A percentile compares a stretch with the other conserved stretches of the same genome.
Conservation (phyloP, 1,140 invertebrate species). For the Drosophila insularis region DNA sequence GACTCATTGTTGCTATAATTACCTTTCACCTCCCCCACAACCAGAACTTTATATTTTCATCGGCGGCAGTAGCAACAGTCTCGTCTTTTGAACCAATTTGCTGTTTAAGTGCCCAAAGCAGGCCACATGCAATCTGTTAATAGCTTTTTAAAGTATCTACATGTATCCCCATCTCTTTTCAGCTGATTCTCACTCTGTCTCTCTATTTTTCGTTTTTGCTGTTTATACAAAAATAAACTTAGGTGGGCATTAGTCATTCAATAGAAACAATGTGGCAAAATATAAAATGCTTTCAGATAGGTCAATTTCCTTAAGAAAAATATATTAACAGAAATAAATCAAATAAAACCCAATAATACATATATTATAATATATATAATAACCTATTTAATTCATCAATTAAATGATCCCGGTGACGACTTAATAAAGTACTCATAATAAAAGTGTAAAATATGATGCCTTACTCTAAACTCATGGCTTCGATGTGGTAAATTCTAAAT, state of each 20-base stretch:
- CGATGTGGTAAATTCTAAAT: too few species aligned
- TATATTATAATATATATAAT: too few species aligned
- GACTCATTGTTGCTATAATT: slow-evolving; percentile 10
- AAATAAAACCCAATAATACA: too few species aligned
- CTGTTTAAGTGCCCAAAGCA: slow-evolving; percentile 10
- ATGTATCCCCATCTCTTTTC: background rate
- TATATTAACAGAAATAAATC: background rate
- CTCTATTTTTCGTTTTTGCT: background rate
- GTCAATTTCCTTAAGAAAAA: background rate
- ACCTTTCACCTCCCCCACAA: background rate
- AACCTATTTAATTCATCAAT: too few species aligned
- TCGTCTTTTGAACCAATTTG: slow-evolving; percentile 6
- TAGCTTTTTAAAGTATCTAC: slow-evolving; percentile 10
- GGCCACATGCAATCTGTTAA: slow-evolving; percentile 10
- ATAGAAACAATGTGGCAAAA: slow-evolving; percentile 1
- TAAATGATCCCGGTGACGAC: too few species aligned
- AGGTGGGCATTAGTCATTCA: slow-evolving; percentile 6
- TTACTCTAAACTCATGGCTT: too few species aligned
- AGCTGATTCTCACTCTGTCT: background rate
- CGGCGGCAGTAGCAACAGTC: background rate
- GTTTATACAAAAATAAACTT: slow-evolving; percentile 7
- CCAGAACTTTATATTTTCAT: background rate
- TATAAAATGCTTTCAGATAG: background rate
- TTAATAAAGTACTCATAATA: too few species aligned
- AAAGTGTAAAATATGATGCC: too few species aligned